Conservation (phyloP, 2,888 invertebrate genomes). For the Acrocera orbiculus region DNA sequence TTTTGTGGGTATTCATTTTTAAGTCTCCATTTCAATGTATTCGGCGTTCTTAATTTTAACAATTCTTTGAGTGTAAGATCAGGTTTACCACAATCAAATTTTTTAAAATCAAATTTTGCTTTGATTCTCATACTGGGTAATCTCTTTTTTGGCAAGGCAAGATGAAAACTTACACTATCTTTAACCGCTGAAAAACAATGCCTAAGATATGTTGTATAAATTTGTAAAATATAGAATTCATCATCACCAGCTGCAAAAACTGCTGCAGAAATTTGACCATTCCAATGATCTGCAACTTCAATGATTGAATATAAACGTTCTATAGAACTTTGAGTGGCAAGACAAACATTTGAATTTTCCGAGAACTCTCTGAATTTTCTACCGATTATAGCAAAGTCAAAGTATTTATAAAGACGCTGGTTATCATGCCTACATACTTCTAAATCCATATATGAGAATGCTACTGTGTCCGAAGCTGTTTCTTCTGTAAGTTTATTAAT, state of each 20-base stretch:
- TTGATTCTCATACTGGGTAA: too few species aligned
- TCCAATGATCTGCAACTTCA: slow-evolving; percentile 66
- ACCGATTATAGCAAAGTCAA: slow-evolving; percentile 55
- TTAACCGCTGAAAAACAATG: slow-evolving; percentile 55
- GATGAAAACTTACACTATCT: slow-evolving; percentile 56
- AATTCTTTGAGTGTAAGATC: slow-evolving; percentile 44
- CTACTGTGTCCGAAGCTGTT: too few species aligned
- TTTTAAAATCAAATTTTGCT: too few species aligned
- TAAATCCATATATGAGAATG: slow-evolving; percentile 42
- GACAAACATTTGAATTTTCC: slow-evolving; percentile 42
- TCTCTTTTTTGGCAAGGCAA: slow-evolving; percentile 48
- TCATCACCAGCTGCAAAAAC: slow-evolving; percentile 62
- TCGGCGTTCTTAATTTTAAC: slow-evolving; percentile 39
- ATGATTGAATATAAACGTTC: slow-evolving; percentile 63
- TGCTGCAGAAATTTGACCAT: slow-evolving; percentile 69
- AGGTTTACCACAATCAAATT: slow-evolving; percentile 53
- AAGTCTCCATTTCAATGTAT: slow-evolving; percentile 53
- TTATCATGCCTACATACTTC: slow-evolving; percentile 59
- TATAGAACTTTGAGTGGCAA: slow-evolving; percentile 74
- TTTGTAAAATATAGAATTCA: slow-evolving; percentile 53
- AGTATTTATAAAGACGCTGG: slow-evolving; percentile 47
- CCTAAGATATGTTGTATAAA: slow-evolving; percentile 57
- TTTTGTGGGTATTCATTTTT: slow-evolving; percentile 76
- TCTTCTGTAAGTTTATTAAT: too few species aligned
- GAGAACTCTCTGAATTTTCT: slow-evolving; percentile 44